phyloP scores from a whole-genome alignment of 2,888 invertebrate genomes.

The Machimus atricapillus region DNA sequence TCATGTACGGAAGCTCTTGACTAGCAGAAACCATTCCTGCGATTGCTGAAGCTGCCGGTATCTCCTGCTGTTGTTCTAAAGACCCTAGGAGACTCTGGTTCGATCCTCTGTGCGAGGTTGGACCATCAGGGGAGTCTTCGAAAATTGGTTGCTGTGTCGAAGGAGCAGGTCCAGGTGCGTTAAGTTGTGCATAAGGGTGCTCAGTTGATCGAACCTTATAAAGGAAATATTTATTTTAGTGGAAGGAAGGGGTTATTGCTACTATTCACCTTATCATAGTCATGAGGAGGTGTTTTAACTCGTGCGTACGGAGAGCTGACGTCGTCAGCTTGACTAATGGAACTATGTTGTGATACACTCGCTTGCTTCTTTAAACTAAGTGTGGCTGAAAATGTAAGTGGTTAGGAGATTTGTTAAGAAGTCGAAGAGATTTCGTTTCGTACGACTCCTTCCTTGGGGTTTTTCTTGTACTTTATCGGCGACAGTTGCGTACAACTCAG shows the following conservation, averaged over 20 bases:
- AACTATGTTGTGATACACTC: conserved; percentile 69
- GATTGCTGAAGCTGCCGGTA: conserved; percentile 87
- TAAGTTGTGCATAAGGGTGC: conserved; percentile 62
- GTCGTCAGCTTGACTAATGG: conserved; percentile 67
- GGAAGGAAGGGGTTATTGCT: not conserved
- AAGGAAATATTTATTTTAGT: not conserved
- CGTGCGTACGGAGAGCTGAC: conserved; percentile 71
- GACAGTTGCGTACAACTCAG: conserved; percentile 86
- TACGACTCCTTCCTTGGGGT: conserved; percentile 59
- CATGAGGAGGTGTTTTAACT: conserved; percentile 71
- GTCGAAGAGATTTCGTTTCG: conserved; percentile 43
- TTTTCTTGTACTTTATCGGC: conserved; percentile 66
- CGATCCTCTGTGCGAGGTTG: conserved; percentile 43
- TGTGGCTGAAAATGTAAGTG: conserved; percentile 52
- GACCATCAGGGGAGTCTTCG: conserved; percentile 32
- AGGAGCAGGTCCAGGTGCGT: conserved; percentile 55
- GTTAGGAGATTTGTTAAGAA: not conserved
- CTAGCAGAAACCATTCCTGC: conserved; percentile 85
- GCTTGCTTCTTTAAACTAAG: conserved; percentile 62
- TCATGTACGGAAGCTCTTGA: conserved; percentile 89
- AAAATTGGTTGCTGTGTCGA: conserved; percentile 14
- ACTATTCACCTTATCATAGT: conserved; percentile 66
- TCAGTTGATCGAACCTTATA: conserved; percentile 57
- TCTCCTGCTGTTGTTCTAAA: conserved; percentile 54
- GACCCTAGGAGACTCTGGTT: conserved; percentile 47